These are phyloP conservation scores for Dolomedes plantarius DNA, from an alignment of 2,888 invertebrate species.

Conservation along the genomic window DNA sequence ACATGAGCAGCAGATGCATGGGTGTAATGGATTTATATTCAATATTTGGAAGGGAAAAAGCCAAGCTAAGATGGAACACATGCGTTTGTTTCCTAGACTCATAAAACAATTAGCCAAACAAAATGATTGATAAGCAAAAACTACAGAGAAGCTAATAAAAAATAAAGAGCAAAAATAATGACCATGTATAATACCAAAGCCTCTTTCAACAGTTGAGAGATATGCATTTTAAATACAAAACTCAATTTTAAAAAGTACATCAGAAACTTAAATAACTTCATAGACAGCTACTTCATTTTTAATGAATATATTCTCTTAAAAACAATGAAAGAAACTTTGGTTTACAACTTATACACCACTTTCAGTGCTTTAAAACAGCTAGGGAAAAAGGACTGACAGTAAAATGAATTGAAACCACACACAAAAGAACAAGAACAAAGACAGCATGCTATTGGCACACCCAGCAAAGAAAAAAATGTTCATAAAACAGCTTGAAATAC, in stretches of 20 bases:
- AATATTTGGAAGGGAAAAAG: constrained; percentile 35
- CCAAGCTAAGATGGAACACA: constrained; percentile 55
- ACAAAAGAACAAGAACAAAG: constrained; percentile 29
- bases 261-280: too few species aligned
- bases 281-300: too few species aligned
- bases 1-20: constrained; percentile 56
- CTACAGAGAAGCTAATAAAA: neutral
- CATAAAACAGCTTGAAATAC: constrained; percentile 26
- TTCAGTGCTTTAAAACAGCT: neutral
- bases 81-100: constrained; percentile 40
- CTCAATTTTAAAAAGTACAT: neutral
- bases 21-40: constrained; percentile 30
- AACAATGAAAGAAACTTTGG: neutral
- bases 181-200: neutral
- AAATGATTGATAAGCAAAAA: neutral
- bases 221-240: neutral
- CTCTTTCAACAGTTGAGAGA: neutral
- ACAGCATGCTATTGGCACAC: constrained; percentile 40
- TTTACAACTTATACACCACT: constrained; percentile 2
- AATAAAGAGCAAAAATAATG: neutral
- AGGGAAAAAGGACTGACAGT: neutral
- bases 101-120: constrained; percentile 35
- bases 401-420: neutral
- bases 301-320: too few species aligned
- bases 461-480: constrained; percentile 29